A percentile compares a stretch with the other conserved stretches of the same genome.
Evolutionary conservation across 2,113 vertebrate species (phyloP).

Genomic region (Chloroceryle aenea): DNA sequence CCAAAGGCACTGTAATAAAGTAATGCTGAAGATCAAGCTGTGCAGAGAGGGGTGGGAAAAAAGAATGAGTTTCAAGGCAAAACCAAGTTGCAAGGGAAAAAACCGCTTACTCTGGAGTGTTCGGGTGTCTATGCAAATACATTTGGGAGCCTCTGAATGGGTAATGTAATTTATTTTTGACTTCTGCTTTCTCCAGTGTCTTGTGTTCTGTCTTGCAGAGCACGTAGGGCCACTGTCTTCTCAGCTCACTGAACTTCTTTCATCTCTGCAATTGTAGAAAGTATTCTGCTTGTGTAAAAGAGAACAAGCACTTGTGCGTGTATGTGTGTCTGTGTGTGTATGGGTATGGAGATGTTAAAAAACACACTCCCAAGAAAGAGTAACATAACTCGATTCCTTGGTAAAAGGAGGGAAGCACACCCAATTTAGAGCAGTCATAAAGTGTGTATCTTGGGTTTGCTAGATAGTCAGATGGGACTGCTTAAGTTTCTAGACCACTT

Average conservation of each 20-base stretch:
- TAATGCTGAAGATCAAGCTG: neutral
- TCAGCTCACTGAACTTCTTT: neutral
- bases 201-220: neutral
- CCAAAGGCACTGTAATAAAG: neutral
- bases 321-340: too few relatives aligned
- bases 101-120: accelerated
- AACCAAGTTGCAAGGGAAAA: neutral
- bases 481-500: neutral
- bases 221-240: accelerated
- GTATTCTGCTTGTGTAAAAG: neutral
- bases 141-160: neutral
- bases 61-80: neutral
- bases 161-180: neutral
- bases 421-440: neutral
- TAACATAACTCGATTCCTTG: neutral
- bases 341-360: neutral
- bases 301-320: neutral
- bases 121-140: neutral
- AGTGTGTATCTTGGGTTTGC: neutral
- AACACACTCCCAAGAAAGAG: neutral
- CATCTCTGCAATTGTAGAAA: neutral
- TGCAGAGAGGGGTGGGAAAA: too few relatives aligned
- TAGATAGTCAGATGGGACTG: neutral
- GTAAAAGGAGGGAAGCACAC: neutral
- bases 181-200: neutral